Conservation (phyloP, 2,888 invertebrate species). For the Hydriomena furcata region DNA sequence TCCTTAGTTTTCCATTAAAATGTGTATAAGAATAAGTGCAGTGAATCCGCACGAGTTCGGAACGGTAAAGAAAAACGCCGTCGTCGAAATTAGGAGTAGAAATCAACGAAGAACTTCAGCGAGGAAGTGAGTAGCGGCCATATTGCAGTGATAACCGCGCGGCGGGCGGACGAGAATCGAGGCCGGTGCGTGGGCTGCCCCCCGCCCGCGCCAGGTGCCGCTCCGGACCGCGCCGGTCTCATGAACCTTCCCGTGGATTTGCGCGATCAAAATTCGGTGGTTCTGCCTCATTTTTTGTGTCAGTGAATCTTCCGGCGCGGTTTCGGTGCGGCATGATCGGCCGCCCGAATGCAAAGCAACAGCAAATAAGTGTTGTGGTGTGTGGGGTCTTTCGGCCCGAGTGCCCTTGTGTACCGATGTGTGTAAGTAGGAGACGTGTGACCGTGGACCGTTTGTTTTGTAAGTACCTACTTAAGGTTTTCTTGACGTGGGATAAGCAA, state of each 20-base stretch:
- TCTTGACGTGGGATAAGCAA: constrained; percentile 50
- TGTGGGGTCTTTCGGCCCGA: constrained; percentile 73
- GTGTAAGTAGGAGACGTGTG: constrained; percentile 72
- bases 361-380: constrained; percentile 68
- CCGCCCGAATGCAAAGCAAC: constrained; percentile 46
- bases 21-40: constrained; percentile 84
- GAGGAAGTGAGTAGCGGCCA: constrained; percentile 84
- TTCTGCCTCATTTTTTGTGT: constrained; percentile 75
- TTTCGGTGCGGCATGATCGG: constrained; percentile 64
- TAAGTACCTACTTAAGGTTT: constrained; percentile 69
- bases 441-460: constrained; percentile 76
- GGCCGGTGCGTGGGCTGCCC: constrained; percentile 84
- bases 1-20: constrained; percentile 84
- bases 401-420: constrained; percentile 78
- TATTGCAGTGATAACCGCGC: constrained; percentile 84
- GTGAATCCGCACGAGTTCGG: constrained; percentile 83
- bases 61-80: constrained; percentile 81
- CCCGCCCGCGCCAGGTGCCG: constrained; percentile 82
- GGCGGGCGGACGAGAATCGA: constrained; percentile 84
- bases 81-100: constrained; percentile 83
- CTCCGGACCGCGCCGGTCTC: constrained; percentile 86
- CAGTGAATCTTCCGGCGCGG: constrained; percentile 76
- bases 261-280: constrained; percentile 80
- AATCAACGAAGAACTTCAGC: constrained; percentile 84
- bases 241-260: constrained; percentile 83